Evolutionary conservation across 2,113 vertebrate genomes (phyloP).

Genomic region (Mesembrinibis cayennensis): DNA sequence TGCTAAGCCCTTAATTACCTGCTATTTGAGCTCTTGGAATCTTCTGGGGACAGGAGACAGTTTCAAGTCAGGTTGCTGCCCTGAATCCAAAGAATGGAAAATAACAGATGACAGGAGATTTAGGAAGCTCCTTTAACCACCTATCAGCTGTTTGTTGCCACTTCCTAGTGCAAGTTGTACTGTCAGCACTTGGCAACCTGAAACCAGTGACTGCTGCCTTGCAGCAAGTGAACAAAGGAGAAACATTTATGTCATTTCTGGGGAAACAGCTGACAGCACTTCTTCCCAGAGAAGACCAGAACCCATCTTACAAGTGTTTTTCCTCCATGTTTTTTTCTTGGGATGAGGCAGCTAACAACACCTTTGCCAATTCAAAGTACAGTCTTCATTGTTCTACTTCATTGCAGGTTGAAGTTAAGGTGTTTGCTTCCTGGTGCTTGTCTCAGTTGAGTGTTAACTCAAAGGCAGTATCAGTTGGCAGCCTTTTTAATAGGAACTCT

Average conservation of each 20-base stretch:
- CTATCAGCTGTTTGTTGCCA: not conserved
- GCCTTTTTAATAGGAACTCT: not conserved
- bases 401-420: not conserved
- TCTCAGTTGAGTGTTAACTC: not conserved
- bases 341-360: not conserved
- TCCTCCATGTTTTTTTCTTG: not conserved
- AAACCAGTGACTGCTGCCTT: not conserved
- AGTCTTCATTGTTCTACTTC: not conserved
- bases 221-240: not conserved
- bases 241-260: not conserved
- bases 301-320: not conserved
- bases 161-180: not conserved
- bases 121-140: not conserved
- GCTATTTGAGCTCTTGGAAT: not conserved
- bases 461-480: not conserved
- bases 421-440: not conserved
- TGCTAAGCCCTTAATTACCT: not conserved
- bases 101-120: not conserved
- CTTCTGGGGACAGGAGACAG: not conserved
- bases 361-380: not conserved
- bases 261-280: not conserved
- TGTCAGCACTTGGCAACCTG: not conserved
- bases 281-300: not conserved
- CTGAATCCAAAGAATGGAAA: not conserved
- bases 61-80: not conserved